Evolutionary conservation across 2,113 vertebrate genomes (phyloP).

Genomic region (Columbina picui): DNA sequence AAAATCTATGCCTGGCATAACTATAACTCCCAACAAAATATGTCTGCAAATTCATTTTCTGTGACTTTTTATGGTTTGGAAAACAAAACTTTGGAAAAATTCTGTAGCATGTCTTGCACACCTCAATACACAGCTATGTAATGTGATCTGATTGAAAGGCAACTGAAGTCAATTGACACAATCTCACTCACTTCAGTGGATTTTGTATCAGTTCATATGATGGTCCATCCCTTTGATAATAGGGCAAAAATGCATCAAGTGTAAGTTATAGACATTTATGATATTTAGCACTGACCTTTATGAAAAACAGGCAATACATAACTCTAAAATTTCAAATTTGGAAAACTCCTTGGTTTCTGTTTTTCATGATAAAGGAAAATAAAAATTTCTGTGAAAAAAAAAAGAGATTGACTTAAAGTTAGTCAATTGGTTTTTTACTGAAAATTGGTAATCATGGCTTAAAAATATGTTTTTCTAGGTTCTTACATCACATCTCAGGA

Average conservation of each 20-base stretch:
- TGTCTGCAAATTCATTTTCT: background rate
- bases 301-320: rapidly evolving
- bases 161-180: background rate
- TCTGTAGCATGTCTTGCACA: background rate
- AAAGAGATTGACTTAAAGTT: background rate
- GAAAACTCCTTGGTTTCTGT: background rate
- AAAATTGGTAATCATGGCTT: background rate
- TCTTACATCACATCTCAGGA: background rate
- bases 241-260: background rate
- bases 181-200: background rate
- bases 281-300: background rate
- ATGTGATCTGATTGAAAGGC: background rate
- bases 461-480: background rate
- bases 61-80: background rate
- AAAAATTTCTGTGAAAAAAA: background rate
- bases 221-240: background rate
- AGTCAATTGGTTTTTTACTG: background rate
- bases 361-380: background rate
- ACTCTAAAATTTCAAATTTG: background rate
- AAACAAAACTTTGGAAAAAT: background rate
- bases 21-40: background rate
- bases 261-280: background rate
- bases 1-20: background rate
- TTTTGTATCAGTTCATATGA: background rate
- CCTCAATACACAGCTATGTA: background rate